Percentiles rank a stretch among this genome's conserved stretches.
Evolutionary conservation across 2,113 vertebrate genomes (phyloP).

Genomic region (Tapirus terrestris): DNA sequence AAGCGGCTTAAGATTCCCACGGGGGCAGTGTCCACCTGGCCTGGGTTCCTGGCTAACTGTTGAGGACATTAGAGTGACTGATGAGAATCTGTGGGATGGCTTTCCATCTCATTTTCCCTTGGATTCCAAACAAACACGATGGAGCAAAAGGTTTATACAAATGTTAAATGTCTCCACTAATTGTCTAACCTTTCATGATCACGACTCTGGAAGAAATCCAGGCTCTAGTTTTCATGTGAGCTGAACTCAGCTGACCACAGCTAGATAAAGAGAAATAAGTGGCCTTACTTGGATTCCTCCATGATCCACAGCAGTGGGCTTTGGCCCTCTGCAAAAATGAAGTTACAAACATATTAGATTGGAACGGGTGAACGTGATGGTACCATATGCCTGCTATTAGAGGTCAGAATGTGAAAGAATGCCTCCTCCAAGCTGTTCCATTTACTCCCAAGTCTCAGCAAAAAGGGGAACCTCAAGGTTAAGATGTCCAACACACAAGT

Average conservation of each 20-base stretch:
- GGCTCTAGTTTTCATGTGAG: not conserved
- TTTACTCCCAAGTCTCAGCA: not conserved
- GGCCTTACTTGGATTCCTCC: not conserved
- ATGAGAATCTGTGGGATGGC: not conserved
- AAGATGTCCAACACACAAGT: not conserved
- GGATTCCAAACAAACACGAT: not conserved
- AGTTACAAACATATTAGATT: not conserved
- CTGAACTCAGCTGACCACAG: not conserved
- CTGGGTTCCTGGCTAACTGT: not conserved
- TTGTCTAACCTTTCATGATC: not conserved
- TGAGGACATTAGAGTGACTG: not conserved
- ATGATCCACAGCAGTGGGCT: not conserved
- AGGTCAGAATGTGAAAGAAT: not conserved
- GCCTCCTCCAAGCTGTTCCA: not conserved
- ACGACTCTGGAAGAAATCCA: not conserved
- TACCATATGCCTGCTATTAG: not conserved
- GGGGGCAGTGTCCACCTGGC: no score
- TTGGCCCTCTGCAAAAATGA: not conserved
- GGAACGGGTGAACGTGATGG: not conserved
- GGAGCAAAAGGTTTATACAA: not conserved
- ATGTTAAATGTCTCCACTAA: not conserved
- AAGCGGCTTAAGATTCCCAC: not conserved
- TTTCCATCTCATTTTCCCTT: constrained; percentile 3
- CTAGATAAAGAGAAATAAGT: not conserved
- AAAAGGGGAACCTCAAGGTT: not conserved